phyloP scores from a whole-genome alignment of 1,140 invertebrate genomes.

The Aphelinus atriplicis region DNA sequence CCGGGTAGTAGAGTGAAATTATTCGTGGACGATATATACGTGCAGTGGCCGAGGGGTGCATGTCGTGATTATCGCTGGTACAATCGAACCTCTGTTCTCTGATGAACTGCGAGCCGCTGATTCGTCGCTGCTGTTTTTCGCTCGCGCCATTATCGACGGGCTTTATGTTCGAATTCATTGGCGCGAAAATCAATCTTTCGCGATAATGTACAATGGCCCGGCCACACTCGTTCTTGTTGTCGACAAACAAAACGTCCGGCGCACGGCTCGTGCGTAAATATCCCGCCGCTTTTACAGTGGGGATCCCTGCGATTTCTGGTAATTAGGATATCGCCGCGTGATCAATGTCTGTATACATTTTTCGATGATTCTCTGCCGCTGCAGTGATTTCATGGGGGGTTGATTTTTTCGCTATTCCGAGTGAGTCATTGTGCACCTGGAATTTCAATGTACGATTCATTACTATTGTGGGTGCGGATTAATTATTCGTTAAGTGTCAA shows the following conservation, averaged over 20 bases:
- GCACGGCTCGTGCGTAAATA: slow-evolving; percentile 6
- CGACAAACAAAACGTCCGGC: slow-evolving; percentile 1
- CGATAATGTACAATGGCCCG: slow-evolving; percentile 4
- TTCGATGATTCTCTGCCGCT: no score
- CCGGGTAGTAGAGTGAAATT: no score
- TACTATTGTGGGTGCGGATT: no score
- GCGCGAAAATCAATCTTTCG: not conserved
- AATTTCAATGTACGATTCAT: no score
- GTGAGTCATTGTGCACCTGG: no score
- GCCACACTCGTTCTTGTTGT: not conserved
- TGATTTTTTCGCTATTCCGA: no score
- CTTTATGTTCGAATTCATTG: not conserved
- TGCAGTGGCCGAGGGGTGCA: slow-evolving; percentile 46
- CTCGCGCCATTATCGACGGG: no score
- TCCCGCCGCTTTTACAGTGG: not conserved
- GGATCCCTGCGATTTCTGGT: no score
- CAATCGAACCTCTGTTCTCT: slow-evolving; percentile 50
- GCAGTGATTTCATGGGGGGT: no score
- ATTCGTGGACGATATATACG: not conserved
- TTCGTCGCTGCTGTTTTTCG: slow-evolving; percentile 2
- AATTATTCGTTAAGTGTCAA: no score
- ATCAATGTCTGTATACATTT: no score
- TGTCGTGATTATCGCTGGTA: slow-evolving; percentile 59
- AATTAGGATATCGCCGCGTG: no score
- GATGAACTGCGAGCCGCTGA: slow-evolving; percentile 44